Conservation (phyloP, 2,888 invertebrate genomes). For the Melinaea menophilus region DNA sequence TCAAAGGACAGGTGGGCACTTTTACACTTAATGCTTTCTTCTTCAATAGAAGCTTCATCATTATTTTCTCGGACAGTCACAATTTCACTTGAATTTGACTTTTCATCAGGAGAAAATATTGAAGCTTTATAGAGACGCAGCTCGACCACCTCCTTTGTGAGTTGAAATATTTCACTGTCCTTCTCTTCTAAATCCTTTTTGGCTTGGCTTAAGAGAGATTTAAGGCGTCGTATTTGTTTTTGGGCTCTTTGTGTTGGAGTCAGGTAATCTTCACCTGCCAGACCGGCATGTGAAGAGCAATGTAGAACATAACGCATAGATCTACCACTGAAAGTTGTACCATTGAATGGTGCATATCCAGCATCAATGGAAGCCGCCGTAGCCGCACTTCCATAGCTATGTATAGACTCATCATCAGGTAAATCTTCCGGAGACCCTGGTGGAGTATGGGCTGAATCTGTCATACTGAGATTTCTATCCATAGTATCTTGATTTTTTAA, state of each 20-base stretch:
- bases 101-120: conserved; percentile 87
- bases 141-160: conserved; percentile 89
- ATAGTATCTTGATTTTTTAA: conserved; percentile 58
- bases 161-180: conserved; percentile 87
- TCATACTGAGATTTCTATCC: conserved; percentile 63
- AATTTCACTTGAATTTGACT: conserved; percentile 86
- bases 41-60: conserved; percentile 57
- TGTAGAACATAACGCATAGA: conserved; percentile 90
- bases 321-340: conserved; percentile 83
- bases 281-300: conserved; percentile 87
- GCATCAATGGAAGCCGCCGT: conserved; percentile 90
- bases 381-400: conserved; percentile 87
- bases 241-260: conserved; percentile 93
- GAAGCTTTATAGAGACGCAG: conserved; percentile 88
- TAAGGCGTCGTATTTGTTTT: conserved; percentile 86
- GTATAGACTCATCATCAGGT: conserved; percentile 87
- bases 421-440: conserved; percentile 80
- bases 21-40: conserved; percentile 60
- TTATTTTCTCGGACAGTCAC: conserved; percentile 85
- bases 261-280: conserved; percentile 88
- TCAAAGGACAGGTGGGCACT: conserved; percentile 67
- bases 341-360: conserved; percentile 87
- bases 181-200: conserved; percentile 87
- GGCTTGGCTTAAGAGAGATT: conserved; percentile 84
- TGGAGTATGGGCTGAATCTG: conserved; percentile 76